Evolutionary conservation across 2,113 vertebrate species (phyloP).

Genomic region (Peromyscus maniculatus): DNA sequence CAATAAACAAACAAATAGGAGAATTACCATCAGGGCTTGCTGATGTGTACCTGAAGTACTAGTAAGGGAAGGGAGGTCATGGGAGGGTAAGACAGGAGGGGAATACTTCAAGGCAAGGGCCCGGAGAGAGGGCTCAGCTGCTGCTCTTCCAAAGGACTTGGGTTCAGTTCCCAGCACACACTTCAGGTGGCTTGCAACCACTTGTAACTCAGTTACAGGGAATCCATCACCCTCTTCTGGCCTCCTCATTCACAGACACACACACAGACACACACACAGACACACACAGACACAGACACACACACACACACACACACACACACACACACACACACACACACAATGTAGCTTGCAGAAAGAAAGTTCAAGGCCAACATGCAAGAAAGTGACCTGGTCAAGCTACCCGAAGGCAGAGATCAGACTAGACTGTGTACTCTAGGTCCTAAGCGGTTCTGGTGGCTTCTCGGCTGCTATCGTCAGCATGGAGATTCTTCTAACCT

Average conservation of each 20-base stretch:
- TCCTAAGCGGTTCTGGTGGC: too few relatives aligned
- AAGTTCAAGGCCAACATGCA: neutral
- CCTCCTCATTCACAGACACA: neutral
- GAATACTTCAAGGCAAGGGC: neutral
- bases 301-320: neutral
- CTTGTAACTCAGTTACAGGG: neutral
- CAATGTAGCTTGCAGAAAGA: neutral
- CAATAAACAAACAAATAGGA: neutral
- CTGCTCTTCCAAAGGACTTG: neutral
- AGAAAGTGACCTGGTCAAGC: neutral
- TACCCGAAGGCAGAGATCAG: neutral
- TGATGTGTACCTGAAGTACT: neutral
- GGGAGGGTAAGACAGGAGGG: neutral
- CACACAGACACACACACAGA: neutral
- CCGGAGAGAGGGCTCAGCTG: neutral
- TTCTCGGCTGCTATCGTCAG: neutral
- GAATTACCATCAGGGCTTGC: neutral
- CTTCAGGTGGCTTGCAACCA: neutral
- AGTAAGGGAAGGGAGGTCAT: too few relatives aligned
- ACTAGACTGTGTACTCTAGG: neutral
- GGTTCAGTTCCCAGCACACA: neutral
- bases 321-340: neutral
- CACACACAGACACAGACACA: neutral
- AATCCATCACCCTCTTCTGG: neutral
- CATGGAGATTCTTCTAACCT: neutral